Evolutionary conservation across 2,888 invertebrate genomes (phyloP).

Genomic region (Drosophila neotestacea): DNA sequence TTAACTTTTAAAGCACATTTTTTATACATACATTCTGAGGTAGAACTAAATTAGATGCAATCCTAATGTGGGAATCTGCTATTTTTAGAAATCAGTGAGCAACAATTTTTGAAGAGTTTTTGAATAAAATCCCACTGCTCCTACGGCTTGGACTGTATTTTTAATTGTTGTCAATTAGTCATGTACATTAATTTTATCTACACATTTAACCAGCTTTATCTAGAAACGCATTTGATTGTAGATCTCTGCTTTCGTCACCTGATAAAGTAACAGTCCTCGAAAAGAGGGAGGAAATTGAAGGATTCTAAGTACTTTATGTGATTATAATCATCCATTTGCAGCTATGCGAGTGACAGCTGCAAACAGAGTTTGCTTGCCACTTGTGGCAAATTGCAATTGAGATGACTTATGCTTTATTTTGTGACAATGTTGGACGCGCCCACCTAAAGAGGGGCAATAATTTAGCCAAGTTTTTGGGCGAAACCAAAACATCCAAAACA

Average conservation of each 20-base stretch:
- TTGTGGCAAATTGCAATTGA: conserved; percentile 47
- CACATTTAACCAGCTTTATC: too few relatives aligned
- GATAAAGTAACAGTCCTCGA: conserved; percentile 9
- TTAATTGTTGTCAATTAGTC: too few relatives aligned
- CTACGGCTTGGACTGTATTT: too few relatives aligned
- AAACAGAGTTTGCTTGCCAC: conserved; percentile 45
- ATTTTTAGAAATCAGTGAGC: too few relatives aligned
- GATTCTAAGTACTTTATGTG: conserved; percentile 12
- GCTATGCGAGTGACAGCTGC: conserved; percentile 35
- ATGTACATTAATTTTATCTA: too few relatives aligned
- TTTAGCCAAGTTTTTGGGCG: conserved; percentile 52
- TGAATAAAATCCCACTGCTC: too few relatives aligned
- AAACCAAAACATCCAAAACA: conserved; percentile 72
- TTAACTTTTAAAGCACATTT: too few relatives aligned
- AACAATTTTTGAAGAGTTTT: too few relatives aligned
- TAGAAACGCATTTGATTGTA: background rate
- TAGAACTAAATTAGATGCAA: too few relatives aligned
- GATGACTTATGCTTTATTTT: conserved; percentile 57
- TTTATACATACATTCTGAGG: too few relatives aligned
- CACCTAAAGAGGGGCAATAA: conserved; percentile 39
- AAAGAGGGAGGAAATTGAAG: background rate
- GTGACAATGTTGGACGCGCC: conserved; percentile 35
- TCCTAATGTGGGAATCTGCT: too few relatives aligned
- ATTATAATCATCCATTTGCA: conserved; percentile 21
- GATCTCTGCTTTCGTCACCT: conserved; percentile 15